Conservation (phyloP, 2,888 invertebrate genomes). For the Lomographa bimaculata region DNA sequence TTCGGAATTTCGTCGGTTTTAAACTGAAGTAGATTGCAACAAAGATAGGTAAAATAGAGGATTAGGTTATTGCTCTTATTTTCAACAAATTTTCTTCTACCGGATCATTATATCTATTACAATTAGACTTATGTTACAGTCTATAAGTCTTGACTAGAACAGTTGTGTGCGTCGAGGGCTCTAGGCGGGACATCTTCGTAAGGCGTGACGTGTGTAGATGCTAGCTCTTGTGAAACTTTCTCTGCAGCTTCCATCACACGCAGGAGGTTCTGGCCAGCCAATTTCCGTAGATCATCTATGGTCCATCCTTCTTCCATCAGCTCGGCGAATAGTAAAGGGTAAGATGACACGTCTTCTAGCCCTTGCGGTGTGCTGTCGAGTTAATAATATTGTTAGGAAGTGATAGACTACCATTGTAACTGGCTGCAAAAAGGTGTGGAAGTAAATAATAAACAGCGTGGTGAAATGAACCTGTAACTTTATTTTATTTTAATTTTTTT, state of each 20-base stretch:
- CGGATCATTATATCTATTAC: too few species aligned
- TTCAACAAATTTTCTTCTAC: too few species aligned
- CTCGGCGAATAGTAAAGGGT: constrained; percentile 90
- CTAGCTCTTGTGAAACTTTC: constrained; percentile 88
- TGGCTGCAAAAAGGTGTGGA: too few species aligned
- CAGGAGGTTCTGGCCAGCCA: constrained; percentile 90
- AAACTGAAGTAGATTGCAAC: too few species aligned
- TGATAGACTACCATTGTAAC: too few species aligned
- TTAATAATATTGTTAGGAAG: constrained; percentile 4
- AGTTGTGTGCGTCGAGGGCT: constrained; percentile 84
- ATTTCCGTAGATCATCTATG: constrained; percentile 89
- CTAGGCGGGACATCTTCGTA: constrained; percentile 88
- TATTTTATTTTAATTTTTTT: too few species aligned
- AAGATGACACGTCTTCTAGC: constrained; percentile 91
- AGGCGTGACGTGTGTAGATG: constrained; percentile 87
- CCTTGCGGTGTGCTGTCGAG: constrained; percentile 89
- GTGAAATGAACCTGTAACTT: too few species aligned
- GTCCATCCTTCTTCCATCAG: constrained; percentile 91
- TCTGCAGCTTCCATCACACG: constrained; percentile 89
- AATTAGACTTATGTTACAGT: constrained; percentile 15
- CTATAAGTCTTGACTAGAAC: constrained; percentile 85
- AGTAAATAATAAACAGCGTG: too few species aligned
- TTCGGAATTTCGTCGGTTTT: too few species aligned
- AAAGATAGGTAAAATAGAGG: too few species aligned
- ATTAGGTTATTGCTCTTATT: too few species aligned